These are phyloP conservation scores for Andrena dorsata DNA, from an alignment of 2,888 invertebrate genomes.

Conservation along the genomic window DNA sequence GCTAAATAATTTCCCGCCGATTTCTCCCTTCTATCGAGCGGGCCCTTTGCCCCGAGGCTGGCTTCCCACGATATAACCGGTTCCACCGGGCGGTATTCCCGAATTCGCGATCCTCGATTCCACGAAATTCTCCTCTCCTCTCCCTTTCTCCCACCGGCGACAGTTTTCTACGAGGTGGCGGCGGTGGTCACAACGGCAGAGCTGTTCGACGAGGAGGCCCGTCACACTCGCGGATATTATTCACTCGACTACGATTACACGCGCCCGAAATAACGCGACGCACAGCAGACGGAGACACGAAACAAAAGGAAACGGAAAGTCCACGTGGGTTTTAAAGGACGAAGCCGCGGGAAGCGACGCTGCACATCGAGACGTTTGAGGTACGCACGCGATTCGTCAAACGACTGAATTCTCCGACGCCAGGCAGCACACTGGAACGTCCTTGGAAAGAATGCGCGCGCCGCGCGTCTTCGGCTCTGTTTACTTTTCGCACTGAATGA, in stretches of 20 bases:
- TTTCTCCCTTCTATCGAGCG: constrained; percentile 27
- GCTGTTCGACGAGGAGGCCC: constrained; percentile 2
- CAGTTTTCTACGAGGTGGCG: not conserved
- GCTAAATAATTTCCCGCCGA: constrained; percentile 23
- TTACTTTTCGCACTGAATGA: constrained; percentile 19
- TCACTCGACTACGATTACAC: constrained; percentile 40
- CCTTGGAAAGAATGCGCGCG: constrained; percentile 41
- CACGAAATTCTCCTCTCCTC: constrained; percentile 44
- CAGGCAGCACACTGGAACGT: constrained; percentile 28
- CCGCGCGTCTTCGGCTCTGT: not conserved
- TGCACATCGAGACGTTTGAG: not conserved
- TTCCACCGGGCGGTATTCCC: constrained; percentile 55
- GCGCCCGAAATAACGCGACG: constrained; percentile 41
- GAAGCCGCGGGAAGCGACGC: not conserved
- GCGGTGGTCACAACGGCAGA: not conserved
- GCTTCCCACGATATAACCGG: constrained; percentile 56
- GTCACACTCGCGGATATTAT: constrained; percentile 52
- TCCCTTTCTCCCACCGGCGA: constrained; percentile 3
- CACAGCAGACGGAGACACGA: not conserved
- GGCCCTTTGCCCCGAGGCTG: constrained; percentile 36
- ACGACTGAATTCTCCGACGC: constrained; percentile 20
- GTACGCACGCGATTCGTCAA: constrained; percentile 3
- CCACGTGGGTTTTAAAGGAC: constrained; percentile 21
- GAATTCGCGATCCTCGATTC: constrained; percentile 61
- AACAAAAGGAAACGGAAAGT: constrained; percentile 5